These are phyloP conservation scores for Brachyrhaphis roseni DNA, from an alignment of 2,797 vertebrate species.

Conservation along the genomic window DNA sequence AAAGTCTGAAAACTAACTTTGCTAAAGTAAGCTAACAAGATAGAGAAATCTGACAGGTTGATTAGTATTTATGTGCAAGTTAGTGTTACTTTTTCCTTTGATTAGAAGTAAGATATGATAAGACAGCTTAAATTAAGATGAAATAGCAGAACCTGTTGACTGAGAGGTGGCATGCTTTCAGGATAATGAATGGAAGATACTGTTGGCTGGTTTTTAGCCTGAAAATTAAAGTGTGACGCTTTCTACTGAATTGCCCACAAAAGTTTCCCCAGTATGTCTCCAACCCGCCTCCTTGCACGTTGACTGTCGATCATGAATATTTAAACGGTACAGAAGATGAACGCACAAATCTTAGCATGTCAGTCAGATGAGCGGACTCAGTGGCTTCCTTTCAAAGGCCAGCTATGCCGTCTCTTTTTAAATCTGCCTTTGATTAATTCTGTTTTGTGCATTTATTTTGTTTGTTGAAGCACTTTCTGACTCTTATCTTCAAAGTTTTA, in stretches of 20 bases:
- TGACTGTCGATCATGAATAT: no score
- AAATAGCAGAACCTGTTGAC: neutral
- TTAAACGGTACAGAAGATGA: neutral
- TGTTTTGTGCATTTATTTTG: no score
- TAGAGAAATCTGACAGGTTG: neutral
- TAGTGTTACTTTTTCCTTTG: neutral
- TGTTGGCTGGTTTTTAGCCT: neutral
- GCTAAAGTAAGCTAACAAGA: neutral
- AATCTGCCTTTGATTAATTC: no score
- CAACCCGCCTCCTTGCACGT: no score
- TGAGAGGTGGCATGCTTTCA: neutral
- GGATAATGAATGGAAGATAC: neutral
- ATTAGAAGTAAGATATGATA: neutral
- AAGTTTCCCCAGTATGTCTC: neutral
- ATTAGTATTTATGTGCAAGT: neutral
- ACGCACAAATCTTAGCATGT: neutral
- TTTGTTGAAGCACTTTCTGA: no score
- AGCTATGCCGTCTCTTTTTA: no score
- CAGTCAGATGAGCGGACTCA: no score
- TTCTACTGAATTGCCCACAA: neutral
- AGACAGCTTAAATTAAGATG: neutral
- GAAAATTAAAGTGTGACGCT: neutral
- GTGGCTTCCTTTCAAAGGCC: no score
- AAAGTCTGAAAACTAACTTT: neutral
- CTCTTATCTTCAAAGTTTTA: no score